Evolutionary conservation across 2,797 vertebrate genomes (phyloP).

Genomic region (Pelochelys cantorii): DNA sequence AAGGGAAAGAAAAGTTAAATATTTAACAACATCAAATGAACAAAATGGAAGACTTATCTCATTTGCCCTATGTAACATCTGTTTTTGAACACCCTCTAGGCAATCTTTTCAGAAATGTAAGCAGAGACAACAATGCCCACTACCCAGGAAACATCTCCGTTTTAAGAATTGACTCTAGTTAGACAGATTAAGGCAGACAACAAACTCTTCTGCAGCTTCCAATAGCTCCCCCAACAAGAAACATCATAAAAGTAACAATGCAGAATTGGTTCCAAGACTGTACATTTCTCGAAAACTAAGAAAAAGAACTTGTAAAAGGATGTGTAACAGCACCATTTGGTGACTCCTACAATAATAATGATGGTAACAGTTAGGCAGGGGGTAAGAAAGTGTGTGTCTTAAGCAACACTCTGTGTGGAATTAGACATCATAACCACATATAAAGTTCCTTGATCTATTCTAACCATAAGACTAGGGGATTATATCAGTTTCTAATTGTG

Average conservation of each 20-base stretch:
- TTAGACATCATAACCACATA: not conserved
- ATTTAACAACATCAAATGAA: not conserved
- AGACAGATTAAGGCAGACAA: not conserved
- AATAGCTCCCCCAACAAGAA: not conserved
- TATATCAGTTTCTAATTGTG: not conserved
- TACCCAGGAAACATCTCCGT: not conserved
- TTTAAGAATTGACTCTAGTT: not conserved
- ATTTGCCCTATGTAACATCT: not conserved
- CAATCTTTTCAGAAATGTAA: slow-evolving; percentile 11
- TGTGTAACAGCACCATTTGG: not conserved
- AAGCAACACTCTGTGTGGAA: not conserved
- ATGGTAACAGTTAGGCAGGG: not conserved
- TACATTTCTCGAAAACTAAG: not conserved
- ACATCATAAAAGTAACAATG: not conserved
- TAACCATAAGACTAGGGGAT: not conserved
- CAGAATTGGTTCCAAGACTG: not conserved
- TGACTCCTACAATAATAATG: not conserved
- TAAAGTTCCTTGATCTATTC: not conserved
- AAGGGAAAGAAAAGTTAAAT: not conserved
- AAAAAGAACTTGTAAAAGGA: slow-evolving; percentile 27
- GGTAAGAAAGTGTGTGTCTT: not conserved
- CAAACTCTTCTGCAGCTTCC: slow-evolving; percentile 12
- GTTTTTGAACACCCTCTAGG: not conserved
- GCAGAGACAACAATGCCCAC: not conserved
- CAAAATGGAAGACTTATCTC: not conserved